phyloP scores from a whole-genome alignment of 1,140 invertebrate genomes.

The Battus philenor region DNA sequence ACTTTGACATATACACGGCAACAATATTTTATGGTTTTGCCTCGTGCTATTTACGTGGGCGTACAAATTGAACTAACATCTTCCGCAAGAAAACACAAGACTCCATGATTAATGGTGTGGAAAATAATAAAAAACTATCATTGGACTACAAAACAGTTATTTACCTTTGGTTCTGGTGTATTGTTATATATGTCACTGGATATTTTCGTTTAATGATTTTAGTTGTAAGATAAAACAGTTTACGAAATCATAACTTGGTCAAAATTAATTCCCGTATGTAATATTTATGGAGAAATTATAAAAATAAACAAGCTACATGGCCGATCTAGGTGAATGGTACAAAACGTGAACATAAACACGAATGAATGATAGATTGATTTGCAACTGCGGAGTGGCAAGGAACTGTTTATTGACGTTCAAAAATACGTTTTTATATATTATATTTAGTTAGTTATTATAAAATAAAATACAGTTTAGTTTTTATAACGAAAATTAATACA shows the following conservation, averaged over 20 bases:
- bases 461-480: no score
- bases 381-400: no score
- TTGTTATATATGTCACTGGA: neutral
- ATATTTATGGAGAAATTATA: neutral
- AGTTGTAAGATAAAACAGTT: neutral
- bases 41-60: slow-evolving; percentile 17
- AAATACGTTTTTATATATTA: no score
- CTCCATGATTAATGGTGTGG: slow-evolving; percentile 25
- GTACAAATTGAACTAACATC: slow-evolving; percentile 13
- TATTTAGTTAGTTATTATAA: no score
- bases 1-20: slow-evolving; percentile 25
- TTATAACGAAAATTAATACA: no score
- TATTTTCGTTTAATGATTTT: neutral
- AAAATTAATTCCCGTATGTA: neutral
- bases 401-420: no score
- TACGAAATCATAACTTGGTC: slow-evolving; percentile 1
- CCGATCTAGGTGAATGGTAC: neutral
- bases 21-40: no score
- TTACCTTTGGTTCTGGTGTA: slow-evolving; percentile 4
- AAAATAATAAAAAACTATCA: slow-evolving; percentile 17
- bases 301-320: slow-evolving; percentile 14
- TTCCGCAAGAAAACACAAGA: slow-evolving; percentile 9
- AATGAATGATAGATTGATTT: no score
- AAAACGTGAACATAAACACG: no score
- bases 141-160: slow-evolving; percentile 12